Percentiles rank a stretch among this genome's conserved stretches.
Conservation (phyloP, 2,113 vertebrate genomes). For the Verasper variegatus region DNA sequence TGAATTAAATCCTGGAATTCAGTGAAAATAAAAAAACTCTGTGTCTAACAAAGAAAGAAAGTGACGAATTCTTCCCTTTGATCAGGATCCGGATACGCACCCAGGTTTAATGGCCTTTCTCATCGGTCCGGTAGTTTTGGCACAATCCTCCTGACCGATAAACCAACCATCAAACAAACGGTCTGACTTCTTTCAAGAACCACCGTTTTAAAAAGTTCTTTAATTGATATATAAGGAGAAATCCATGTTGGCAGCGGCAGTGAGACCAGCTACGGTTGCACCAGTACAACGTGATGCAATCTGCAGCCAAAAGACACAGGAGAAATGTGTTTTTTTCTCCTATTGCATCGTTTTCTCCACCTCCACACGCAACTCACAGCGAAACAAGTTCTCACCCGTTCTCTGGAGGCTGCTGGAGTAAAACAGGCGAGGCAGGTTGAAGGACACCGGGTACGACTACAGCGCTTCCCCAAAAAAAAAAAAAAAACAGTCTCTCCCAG, state of each 20-base stretch:
- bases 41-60: no score
- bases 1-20: no score
- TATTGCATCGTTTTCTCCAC: neutral
- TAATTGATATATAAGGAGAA: neutral
- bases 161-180: no score
- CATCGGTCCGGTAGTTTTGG: no score
- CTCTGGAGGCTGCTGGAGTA: conserved; percentile 23
- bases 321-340: neutral
- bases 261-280: neutral
- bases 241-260: neutral
- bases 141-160: no score
- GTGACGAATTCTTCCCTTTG: no score
- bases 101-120: no score
- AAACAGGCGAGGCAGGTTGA: conserved; percentile 41
- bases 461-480: conserved; percentile 28
- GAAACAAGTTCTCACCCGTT: neutral
- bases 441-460: conserved; percentile 27
- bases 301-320: neutral
- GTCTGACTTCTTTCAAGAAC: no score
- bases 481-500: conserved; percentile 18
- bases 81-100: no score
- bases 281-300: conserved; percentile 1
- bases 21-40: no score
- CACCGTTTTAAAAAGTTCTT: no score
- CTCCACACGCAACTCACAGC: neutral